Evolutionary conservation across 35 echinoderm and acorn worm genomes (phyloP), one percentile per base, ranked within the genome.

Genomic region (Holothuria glaberrima): DNA sequence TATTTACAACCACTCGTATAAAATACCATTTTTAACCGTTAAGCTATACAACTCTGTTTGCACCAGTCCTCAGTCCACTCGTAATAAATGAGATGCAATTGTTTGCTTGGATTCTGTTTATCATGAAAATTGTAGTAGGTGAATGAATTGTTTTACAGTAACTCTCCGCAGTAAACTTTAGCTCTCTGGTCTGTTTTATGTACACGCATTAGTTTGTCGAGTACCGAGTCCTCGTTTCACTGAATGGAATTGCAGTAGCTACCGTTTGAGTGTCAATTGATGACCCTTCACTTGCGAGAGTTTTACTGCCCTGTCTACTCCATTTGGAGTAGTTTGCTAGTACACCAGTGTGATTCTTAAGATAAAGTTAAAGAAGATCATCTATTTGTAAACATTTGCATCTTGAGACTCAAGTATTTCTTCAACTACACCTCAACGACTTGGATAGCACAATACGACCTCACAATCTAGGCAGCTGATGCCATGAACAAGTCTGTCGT

Each of bases 91-190:
- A 78, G n/a, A 38, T 48, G 74, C 50, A 24, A 22, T 25, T 78
- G 27, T 78, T 78, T 78, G 50, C 41, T 6, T 28, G 50, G 74
- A 48, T 78, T 48, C 74, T 48, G 36, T 78, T 78, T 38, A 78
- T 78, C 22, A 78, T n/a, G 21, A 12, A 48, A 19, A 13, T 69
- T n/a, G 44, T 48, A 26, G 1, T 78, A 25, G 10, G 12, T 30
- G 12, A 48, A 78, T 78, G 74, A 50, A 78, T 78, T 78, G 74
- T 78, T 78, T 78, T 78, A 78, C 38, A 48, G 41, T 48, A 22
- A 48, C 25, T 54, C 50, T 54, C 10, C 50, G 13, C 50, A 1
- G 50, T 54, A 5, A 54, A 54, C 50, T 54, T 54, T 5, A 0
- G 50, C 50, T 54, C 50, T 54, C 50, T 54, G 9, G 50, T 17